A percentile compares a stretch with the other conserved stretches of the same genome.
Conservation (phyloP, 2,888 invertebrate species). For the Thyatira batis region DNA sequence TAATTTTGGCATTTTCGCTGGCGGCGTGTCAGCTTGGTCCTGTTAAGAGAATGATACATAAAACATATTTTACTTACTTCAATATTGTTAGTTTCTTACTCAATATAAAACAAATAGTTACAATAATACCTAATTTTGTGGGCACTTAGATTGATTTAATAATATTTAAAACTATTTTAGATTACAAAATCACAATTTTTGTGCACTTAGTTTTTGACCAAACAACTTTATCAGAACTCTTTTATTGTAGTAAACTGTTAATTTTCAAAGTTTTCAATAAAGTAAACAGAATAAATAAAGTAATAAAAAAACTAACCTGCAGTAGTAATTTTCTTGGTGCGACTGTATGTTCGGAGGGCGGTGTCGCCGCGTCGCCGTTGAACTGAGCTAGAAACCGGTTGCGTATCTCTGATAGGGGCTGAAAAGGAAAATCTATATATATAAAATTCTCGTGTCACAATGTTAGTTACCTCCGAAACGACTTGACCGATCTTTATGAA, state of each 20-base stretch:
- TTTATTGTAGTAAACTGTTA: too few species aligned
- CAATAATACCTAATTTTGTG: too few species aligned
- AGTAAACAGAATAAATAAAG: not conserved
- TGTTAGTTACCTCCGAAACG: too few species aligned
- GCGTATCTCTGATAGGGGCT: slow-evolving; percentile 82
- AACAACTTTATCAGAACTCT: too few species aligned
- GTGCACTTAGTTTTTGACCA: too few species aligned
- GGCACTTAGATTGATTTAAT: too few species aligned
- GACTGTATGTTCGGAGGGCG: slow-evolving; percentile 42
- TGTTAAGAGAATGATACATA: slow-evolving; percentile 24
- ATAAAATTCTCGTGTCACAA: too few species aligned
- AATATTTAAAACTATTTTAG: too few species aligned
- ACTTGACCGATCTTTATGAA: too few species aligned
- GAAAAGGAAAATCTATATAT: slow-evolving; percentile 17
- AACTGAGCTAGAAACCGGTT: slow-evolving; percentile 72
- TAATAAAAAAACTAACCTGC: slow-evolving; percentile 35
- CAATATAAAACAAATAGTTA: too few species aligned
- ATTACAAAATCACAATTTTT: too few species aligned
- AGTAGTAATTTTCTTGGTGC: slow-evolving; percentile 58
- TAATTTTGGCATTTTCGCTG: slow-evolving; percentile 63
- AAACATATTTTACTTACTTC: slow-evolving; percentile 1
- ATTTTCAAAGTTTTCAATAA: not conserved
- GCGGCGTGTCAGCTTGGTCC: slow-evolving; percentile 70
- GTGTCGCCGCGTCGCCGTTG: slow-evolving; percentile 47
- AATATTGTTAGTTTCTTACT: too few species aligned